Base-by-base conservation (phyloP, 2,888 invertebrate species). In the Trilocha varians region DNA sequence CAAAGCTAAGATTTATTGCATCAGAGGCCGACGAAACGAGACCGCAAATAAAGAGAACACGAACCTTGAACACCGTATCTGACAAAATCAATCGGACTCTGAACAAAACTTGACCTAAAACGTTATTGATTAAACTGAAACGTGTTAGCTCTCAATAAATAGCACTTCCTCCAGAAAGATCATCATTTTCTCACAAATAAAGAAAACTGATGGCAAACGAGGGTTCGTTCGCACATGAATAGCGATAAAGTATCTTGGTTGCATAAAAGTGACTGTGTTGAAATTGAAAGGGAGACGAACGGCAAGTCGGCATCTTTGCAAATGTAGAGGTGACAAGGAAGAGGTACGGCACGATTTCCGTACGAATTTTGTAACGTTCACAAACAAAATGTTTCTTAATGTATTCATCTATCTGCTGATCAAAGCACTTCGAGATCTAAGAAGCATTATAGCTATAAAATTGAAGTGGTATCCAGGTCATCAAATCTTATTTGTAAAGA, bases 21-120 rank as follows among this genome's bases (percentile, higher is more conserved):
- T 71, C 78, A 82, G 78, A 80, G 83, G 74, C 77, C 82, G 70
- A 67, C 79, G 73, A 78, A 83, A 83, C 79, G 65, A 80, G 79
- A 83, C 78, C 77, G 82, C 83, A 78, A 82, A 80, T 82, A 85
- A 84, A 83, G 84, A 85, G 83, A 84, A 79, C 76, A 79, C 71
- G 68, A 67, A 82, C 85, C 85, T 85, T 85, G 85, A 83, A 70
- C 67, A 68, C 67, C 62, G 75, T 82, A 82, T 83, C 85, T 82
- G 82, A 82, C 82, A 82, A 84, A 85, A 85, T 84, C 83, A 78
- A 84, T 83, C 83, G 78, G 77, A 73, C 75, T 77, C 66, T 55
- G 67, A 68, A 72, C 76, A 77, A 82, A 78, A 77, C 82, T 82
- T 83, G 82, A 84, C 80, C 83, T 75, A 80, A 78, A 78, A 80